Percentiles rank a stretch among this genome's conserved stretches.
phyloP scores from a whole-genome alignment of 2,113 vertebrate species.

The Oenanthe oenanthe region DNA sequence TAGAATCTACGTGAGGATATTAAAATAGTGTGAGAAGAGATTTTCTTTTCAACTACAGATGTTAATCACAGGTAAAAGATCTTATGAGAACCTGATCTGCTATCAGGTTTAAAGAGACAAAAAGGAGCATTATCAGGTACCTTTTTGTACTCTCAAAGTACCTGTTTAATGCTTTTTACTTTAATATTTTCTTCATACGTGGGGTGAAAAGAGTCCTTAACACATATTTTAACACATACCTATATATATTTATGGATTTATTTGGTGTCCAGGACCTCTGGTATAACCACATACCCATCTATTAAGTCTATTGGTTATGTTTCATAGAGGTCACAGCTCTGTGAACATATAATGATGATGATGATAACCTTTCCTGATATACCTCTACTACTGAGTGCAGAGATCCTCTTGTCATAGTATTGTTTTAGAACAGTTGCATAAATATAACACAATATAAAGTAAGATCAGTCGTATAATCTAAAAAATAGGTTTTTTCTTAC shows the following conservation, averaged over 20 bases:
- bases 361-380: background rate
- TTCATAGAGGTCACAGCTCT: background rate
- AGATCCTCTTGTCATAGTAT: background rate
- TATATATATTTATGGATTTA: background rate
- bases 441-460: background rate
- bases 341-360: background rate
- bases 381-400: background rate
- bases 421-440: background rate
- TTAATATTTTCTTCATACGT: background rate
- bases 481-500: background rate
- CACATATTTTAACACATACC: background rate
- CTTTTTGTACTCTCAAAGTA: background rate
- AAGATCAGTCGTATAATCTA: background rate
- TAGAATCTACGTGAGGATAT: background rate
- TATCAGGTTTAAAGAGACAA: background rate
- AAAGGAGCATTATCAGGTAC: background rate
- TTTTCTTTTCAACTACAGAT: background rate
- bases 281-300: background rate
- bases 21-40: background rate
- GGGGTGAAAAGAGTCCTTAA: background rate
- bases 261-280: background rate
- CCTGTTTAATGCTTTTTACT: background rate
- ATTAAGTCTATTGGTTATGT: background rate
- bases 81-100: background rate
- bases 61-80: constrained; percentile 1